These are phyloP conservation scores for Crypturellus undulatus DNA, from an alignment of 2,113 vertebrate species.

Conservation along the genomic window DNA sequence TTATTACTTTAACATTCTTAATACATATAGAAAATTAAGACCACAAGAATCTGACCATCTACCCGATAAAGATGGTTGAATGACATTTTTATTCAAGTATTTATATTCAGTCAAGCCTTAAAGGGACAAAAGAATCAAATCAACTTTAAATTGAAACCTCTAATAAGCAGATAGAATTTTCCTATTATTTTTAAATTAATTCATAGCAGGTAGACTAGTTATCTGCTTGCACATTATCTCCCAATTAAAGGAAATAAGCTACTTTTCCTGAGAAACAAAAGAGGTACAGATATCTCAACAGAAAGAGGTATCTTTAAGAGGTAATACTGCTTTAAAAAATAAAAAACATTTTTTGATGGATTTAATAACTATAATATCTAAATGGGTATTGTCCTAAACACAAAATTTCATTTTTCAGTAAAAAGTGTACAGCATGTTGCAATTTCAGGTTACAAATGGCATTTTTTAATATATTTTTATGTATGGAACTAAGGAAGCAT, in stretches of 20 bases:
- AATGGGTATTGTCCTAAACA: not conserved
- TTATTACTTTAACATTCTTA: not conserved
- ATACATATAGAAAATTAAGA: not conserved
- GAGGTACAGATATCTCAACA: not conserved
- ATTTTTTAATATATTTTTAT: not conserved
- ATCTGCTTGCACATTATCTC: not conserved
- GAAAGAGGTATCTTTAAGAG: not conserved
- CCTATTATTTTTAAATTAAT: not conserved
- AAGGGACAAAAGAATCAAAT: not conserved
- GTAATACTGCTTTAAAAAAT: not conserved
- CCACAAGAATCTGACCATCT: not conserved
- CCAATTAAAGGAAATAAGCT: not conserved
- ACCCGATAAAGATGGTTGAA: not conserved
- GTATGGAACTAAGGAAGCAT: not conserved
- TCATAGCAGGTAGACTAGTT: not conserved
- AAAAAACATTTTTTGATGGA: not conserved
- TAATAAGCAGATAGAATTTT: not conserved
- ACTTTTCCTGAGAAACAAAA: not conserved
- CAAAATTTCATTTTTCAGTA: not conserved
- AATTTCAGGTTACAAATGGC: not conserved
- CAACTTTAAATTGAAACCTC: not conserved
- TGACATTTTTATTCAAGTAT: not conserved
- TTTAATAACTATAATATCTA: not conserved
- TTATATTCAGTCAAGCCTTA: not conserved
- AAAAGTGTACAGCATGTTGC: not conserved